Evolutionary conservation across 2,888 invertebrate species (phyloP), one percentile per base, ranked within the genome.

Genomic region (Pyrrhosoma nymphula): DNA sequence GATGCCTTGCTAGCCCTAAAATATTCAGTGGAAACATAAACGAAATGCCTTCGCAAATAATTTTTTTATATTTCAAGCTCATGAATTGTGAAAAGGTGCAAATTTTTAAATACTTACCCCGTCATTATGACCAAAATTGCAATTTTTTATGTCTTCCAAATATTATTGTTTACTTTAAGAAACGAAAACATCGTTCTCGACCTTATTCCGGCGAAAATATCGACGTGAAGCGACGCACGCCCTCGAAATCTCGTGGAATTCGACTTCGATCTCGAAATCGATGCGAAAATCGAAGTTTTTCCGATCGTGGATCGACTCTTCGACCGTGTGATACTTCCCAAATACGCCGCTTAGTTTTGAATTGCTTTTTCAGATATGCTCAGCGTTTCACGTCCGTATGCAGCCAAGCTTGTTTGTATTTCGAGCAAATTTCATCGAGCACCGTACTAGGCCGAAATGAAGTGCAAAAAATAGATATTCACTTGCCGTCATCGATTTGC

Each of bases 271-370:
- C 8, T 69, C 26, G 23, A 20, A 20, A 69, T 69, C 69, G 69
- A 69, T 26, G 20, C 69, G 69, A 69, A n/a, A 26, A 69, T 82
- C 82, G 82, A 82, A 82, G 82, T 82, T 82, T 82, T 35, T 82
- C 82, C 82, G 82, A 82, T 82, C 35, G 82, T 16, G 26, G n/a
- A 10, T 82, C 82, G 82, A 82, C 82, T 82, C 30, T 18, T 30
- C 35, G 35, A 82, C 69, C n/a, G 20, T 14, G 63, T 69, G 69
- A 18, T 69, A 8, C 23, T 69, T 69, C 20, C 10, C n/a, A 69
- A 23, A 26, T 69, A 23, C 18, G 26, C 69, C 69, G 69, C 69
- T n/a, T 69, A 3, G n/a, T 26, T 69, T 69, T 69, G 69, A 69
- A 69, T n/a, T 26, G 20, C 18, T 20, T 14, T 60, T 60, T 20